A percentile compares a stretch with the other conserved stretches of the same genome.
These are phyloP conservation scores for Sanderia malayensis DNA, from an alignment of 30 jellyfish, hydroid and myxozoan genomes.

Conservation along the genomic window DNA sequence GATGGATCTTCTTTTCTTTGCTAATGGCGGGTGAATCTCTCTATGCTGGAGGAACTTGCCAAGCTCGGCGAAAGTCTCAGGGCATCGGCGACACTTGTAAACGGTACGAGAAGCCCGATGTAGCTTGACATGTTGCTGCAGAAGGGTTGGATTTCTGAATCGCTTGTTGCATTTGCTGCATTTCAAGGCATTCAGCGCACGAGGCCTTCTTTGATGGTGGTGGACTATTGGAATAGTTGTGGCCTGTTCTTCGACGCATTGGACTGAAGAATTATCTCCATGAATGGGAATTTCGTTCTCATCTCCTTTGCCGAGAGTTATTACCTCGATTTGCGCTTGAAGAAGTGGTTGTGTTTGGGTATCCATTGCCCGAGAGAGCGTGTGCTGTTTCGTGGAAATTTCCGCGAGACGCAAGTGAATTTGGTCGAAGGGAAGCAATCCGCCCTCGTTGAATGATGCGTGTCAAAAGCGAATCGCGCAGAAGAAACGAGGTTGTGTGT, in stretches of 20 bases:
- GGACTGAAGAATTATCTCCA: not conserved
- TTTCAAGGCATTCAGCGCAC: slow-evolving; percentile 19
- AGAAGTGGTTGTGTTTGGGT: slow-evolving; percentile 50
- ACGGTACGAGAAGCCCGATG: slow-evolving; percentile 60
- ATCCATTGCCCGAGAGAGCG: slow-evolving; percentile 23
- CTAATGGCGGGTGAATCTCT: slow-evolving; percentile 52
- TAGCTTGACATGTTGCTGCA: slow-evolving; percentile 56
- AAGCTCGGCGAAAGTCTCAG: slow-evolving; percentile 41
- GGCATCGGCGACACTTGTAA: slow-evolving; percentile 59
- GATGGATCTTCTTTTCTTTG: slow-evolving; percentile 34
- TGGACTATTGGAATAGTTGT: too few relatives aligned
- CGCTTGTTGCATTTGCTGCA: slow-evolving; percentile 64
- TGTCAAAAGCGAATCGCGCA: slow-evolving; percentile 32
- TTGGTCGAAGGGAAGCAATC: slow-evolving; percentile 13
- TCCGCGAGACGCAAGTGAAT: slow-evolving; percentile 13
- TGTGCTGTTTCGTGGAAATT: not conserved
- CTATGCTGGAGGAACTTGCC: slow-evolving; percentile 54
- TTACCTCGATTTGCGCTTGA: slow-evolving; percentile 50
- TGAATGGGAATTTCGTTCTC: slow-evolving; percentile 12
- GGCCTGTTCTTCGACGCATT: slow-evolving; percentile 6
- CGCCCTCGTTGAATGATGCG: slow-evolving; percentile 17
- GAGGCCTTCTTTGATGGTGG: slow-evolving; percentile 28
- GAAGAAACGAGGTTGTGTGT: slow-evolving; percentile 52
- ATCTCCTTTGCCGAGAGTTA: slow-evolving; percentile 19
- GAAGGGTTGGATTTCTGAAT: slow-evolving; percentile 45